Conservation (phyloP, 1,140 invertebrate genomes). For the Bombus waltoni region DNA sequence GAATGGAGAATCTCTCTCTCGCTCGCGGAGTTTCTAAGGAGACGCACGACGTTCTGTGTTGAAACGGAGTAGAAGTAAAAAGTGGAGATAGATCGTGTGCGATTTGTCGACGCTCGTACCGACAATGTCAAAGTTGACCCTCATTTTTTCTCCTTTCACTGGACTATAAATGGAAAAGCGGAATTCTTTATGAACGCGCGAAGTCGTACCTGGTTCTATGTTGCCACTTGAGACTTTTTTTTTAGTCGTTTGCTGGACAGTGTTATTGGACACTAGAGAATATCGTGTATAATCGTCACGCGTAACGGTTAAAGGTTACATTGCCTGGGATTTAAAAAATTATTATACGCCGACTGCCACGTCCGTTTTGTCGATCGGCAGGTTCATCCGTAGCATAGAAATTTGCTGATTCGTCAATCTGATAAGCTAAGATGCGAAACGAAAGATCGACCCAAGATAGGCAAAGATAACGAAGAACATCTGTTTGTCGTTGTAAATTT, state of each 20-base stretch:
- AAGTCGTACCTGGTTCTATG: not conserved
- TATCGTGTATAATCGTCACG: not conserved
- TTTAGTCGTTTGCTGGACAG: not conserved
- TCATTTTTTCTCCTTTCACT: conserved; percentile 20
- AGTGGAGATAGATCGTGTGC: conserved; percentile 2
- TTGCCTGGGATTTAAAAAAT: not conserved
- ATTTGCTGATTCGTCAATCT: too few species aligned
- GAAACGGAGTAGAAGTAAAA: conserved; percentile 11
- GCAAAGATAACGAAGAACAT: too few species aligned
- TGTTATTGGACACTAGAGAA: too few species aligned
- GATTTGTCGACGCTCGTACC: conserved; percentile 9
- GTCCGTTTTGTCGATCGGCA: too few species aligned
- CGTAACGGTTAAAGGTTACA: not conserved
- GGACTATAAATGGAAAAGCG: conserved; percentile 11
- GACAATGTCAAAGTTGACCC: conserved; percentile 33
- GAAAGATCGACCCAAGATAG: too few species aligned
- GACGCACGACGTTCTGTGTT: not conserved
- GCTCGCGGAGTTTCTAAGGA: not conserved
- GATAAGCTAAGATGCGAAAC: too few species aligned
- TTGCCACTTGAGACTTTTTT: not conserved
- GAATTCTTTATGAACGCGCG: conserved; percentile 17
- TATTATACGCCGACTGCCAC: not conserved
- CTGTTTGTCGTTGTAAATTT: too few species aligned
- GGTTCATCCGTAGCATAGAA: too few species aligned
- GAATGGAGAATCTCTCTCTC: conserved; percentile 15